Conservation (phyloP, 2,113 vertebrate species). For the Trematocara marginatum region DNA sequence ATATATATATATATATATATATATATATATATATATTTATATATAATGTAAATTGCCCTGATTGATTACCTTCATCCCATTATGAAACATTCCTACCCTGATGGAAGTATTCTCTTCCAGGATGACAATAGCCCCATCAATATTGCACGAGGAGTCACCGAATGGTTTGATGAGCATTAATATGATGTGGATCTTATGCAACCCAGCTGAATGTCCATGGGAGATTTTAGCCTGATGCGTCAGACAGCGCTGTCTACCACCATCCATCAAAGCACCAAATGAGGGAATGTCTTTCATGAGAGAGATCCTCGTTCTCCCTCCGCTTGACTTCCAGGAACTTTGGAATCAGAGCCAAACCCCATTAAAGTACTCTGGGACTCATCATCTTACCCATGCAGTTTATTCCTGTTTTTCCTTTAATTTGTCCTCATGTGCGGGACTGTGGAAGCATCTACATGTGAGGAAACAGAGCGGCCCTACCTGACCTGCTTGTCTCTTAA, state of each 20-base stretch:
- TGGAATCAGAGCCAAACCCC: neutral
- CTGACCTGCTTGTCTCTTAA: neutral
- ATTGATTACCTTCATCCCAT: neutral
- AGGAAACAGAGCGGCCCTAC: neutral
- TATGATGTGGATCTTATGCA: neutral
- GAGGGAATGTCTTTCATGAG: neutral
- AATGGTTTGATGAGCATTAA: neutral
- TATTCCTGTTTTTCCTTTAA: neutral
- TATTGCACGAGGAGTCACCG: neutral
- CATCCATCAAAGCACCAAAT: neutral
- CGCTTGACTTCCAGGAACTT: neutral
- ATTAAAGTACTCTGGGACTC: neutral
- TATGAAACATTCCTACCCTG: neutral
- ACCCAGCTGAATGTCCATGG: neutral
- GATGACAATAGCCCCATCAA: neutral
- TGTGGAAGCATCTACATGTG: neutral
- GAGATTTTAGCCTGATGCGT: neutral
- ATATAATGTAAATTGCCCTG: neutral
- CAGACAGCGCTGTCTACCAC: neutral
- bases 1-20: too few species aligned
- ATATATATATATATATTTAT: too few species aligned
- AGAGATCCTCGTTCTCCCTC: neutral
- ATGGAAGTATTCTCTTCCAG: neutral
- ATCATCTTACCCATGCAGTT: neutral
- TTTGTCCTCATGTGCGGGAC: neutral